Base-by-base conservation (phyloP, 2,888 invertebrate species). In the Chloroclysta siterata region DNA sequence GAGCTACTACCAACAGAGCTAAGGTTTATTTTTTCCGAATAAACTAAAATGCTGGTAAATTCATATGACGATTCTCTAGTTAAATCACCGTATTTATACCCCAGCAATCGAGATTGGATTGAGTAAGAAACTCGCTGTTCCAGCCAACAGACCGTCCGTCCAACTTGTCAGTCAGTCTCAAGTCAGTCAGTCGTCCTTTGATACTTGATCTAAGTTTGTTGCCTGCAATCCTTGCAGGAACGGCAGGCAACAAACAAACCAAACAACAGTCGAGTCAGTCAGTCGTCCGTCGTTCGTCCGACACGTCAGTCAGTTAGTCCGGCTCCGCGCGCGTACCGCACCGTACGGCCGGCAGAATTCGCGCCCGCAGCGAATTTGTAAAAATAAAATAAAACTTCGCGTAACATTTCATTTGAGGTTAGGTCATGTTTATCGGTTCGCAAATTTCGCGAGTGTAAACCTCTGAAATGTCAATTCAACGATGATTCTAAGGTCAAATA, bases 401-500 rank as follows among this genome's bases (percentile, higher is more conserved):
- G 67, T 72, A 71, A 70, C 64, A 52, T 57, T 36, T 14, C 10
- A 17, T 55, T 61, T 65, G 39, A 62, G 61, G 65, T 58, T 65
- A 61, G 54, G 46, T 59, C 36, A 53, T 63, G 53, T 68, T 68
- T 58, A 69, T 69, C 64, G 54, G 58, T 70, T 69, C 65, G 54
- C 61, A 56, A 51, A 36, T 50, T 51, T 61, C 53, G 53, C 44
- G 36, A 54, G 63, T 68, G 70, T 63, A 53, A 51, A 71, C 66
- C 70, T 75, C 73, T 74, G 74, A 70, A 71, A 82, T 82, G 83
- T 74, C 48, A 79, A 74, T 70, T 78, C 78, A 80, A 90, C 82
- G 78, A 91, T 91, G 91, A 81, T 85, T 85, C 79, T 83, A 84
- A 87, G 79, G 79, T 85, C 76, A 82, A 86, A 77, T 80, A 77